These are phyloP conservation scores for Microplitis deprimator DNA, from an alignment of 2,888 invertebrate genomes.

Conservation along the genomic window DNA sequence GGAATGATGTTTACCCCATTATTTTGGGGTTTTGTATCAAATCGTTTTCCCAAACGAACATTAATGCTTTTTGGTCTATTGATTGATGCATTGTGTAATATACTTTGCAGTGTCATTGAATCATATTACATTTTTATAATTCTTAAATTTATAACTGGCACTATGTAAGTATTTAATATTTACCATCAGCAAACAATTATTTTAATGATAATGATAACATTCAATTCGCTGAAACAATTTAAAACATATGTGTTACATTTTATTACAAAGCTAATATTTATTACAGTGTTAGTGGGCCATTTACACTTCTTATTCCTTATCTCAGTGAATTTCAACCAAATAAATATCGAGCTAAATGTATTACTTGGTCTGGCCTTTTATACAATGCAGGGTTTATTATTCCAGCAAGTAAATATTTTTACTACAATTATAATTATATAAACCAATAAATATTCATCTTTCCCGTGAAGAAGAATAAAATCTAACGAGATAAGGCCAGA, in stretches of 20 bases:
- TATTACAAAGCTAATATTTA: background rate
- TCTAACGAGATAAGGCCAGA: too few relatives aligned
- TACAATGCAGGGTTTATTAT: slow-evolving; percentile 78
- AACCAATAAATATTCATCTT: too few relatives aligned
- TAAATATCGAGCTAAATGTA: slow-evolving; percentile 77
- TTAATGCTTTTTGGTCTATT: slow-evolving; percentile 80
- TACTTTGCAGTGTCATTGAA: slow-evolving; percentile 78
- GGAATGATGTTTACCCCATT: slow-evolving; percentile 85
- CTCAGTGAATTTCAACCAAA: slow-evolving; percentile 82
- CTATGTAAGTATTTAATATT: slow-evolving; percentile 76
- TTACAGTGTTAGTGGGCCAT: slow-evolving; percentile 79
- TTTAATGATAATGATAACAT: too few relatives aligned
- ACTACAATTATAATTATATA: background rate
- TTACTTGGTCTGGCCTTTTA: slow-evolving; percentile 79
- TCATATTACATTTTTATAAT: slow-evolving; percentile 78
- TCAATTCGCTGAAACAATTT: too few relatives aligned
- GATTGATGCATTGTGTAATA: slow-evolving; percentile 77
- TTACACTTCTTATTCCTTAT: slow-evolving; percentile 81
- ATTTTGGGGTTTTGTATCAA: slow-evolving; percentile 84
- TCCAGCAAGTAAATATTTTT: slow-evolving; percentile 72
- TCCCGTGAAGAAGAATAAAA: too few relatives aligned
- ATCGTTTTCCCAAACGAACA: slow-evolving; percentile 80
- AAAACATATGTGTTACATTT: too few relatives aligned
- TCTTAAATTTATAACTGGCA: slow-evolving; percentile 83
- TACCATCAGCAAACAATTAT: too few relatives aligned